Evolutionary conservation across 2,113 vertebrate species (phyloP).

Genomic region (Mastomys coucha): DNA sequence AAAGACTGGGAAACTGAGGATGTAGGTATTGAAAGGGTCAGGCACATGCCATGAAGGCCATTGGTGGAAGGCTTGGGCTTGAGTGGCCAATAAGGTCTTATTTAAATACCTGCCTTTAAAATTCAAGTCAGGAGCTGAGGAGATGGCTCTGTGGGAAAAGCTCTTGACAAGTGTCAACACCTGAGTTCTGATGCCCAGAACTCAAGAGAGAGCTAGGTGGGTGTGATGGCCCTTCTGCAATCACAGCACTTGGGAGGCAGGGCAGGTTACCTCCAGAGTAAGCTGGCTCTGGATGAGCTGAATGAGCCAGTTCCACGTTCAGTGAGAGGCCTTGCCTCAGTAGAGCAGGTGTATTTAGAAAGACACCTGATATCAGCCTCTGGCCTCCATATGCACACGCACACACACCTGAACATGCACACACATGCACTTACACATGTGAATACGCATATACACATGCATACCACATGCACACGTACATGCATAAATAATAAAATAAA

Average conservation of each 20-base stretch:
- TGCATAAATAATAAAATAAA: background rate
- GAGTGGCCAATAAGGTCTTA: background rate
- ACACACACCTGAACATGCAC: too few relatives aligned
- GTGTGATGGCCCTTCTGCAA: background rate
- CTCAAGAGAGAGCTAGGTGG: background rate
- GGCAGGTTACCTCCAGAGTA: background rate
- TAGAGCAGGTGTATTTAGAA: background rate
- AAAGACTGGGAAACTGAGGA: background rate
- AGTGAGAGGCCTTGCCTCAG: background rate
- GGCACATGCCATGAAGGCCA: background rate
- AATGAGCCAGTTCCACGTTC: too few relatives aligned
- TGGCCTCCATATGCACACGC: background rate
- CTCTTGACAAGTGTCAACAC: background rate
- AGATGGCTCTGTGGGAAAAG: background rate
- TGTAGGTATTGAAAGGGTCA: background rate
- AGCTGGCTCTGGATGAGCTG: too few relatives aligned
- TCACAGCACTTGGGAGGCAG: background rate
- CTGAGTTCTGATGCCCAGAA: background rate
- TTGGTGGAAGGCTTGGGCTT: background rate
- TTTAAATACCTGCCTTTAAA: background rate
- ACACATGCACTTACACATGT: too few relatives aligned
- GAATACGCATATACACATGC: too few relatives aligned
- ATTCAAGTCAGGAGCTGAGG: background rate
- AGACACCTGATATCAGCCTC: background rate
- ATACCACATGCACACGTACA: accelerated